Base-by-base conservation (phyloP, 23 tunicate species). In the Styela clava region DNA sequence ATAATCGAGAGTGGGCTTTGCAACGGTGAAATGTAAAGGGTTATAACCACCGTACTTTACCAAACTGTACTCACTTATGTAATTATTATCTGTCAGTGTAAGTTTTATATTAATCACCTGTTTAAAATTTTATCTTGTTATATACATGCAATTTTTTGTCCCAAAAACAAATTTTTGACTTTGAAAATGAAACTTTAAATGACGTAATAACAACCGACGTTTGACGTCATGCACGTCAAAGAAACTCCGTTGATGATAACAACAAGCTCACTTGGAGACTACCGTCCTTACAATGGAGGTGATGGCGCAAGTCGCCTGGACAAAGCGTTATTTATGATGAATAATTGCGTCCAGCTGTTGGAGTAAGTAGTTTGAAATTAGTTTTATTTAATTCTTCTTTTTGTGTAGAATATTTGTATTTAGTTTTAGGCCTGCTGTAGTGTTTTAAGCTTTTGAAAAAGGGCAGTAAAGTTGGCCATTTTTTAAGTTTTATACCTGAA, bases 331-430 rank as follows among this genome's bases (percentile, higher is more conserved):
- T 52, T 76, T 89, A 89, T 85, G 82, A 89, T 89, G 95, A 89
- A 89, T 89, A 85, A 81, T 81, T 89, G 89, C 82, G 83, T 80
- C 83, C 85, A 89, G 79, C 37, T 89, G 85, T 74, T 89, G 74
- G 89, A 89, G 95, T 89, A 61, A 89, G 95, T 85, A 72, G 35
- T 44, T 44, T 7, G 7, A 7, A 12, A 5, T 44, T 5, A 44
- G 68, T 26, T 2, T 5, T 82, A 24, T 12, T 18, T 1, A 18
- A 12, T 37, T 23, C 30, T 12, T 44, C 22, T 9, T 76, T 35
- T 36, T 23, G 24, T n/a, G 16, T 5, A 16, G 29, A 76, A 76
- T n/a, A 76, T n/a, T 76, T 3, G 2, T 76, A 23, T 24, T 68
- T 73, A 32, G 36, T 26, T 30, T 31, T 24, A 31, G 31, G 74